Base-by-base conservation (phyloP, 2,113 vertebrate genomes). In the Calyptommatus sinebrachiatus region DNA sequence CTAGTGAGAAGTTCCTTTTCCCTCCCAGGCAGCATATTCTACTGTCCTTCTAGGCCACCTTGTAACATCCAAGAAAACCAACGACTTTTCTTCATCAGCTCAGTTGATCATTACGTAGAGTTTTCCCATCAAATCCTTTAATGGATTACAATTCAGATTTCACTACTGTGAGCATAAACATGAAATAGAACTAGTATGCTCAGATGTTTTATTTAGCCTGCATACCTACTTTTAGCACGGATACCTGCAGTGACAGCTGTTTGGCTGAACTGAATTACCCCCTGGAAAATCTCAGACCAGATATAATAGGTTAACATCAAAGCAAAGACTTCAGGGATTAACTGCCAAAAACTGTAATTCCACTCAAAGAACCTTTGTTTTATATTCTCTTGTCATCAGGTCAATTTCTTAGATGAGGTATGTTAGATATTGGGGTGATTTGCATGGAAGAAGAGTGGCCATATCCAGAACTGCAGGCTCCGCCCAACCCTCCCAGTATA, bases 201-300 rank as follows among this genome's bases (percentile, higher is more conserved):
- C 80, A 71, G 83, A 78, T 88, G 78, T 86, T 84, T 62, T 14
- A 71, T 0, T 84, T 65, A 41, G 31, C 83, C 68, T 81, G 73
- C 22, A 8, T 41, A 81, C 22, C 86, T 76, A 82, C 73, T 82
- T 67, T 62, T 75, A 84, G 60, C 28, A 76, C 29, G 74, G 0
- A 0, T 0, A 66, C 41, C 26, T 82, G 0, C 22, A 29, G 22
- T 66, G 53, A 53, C 26, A 53, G 60, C 63, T 67, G 60, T 66
- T 24, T 0, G 2, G 57, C 29, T 71, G 74, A 9, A 28, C 0
- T 83, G 50, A 68, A 79, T 77, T 80, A 41, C 62, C 24, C 45
- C 70, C 14, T n/a, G 78, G 50, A 57, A 88, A 85, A 87, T 50
- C 48, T 68, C 24, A 26, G 63, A 31, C 14, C 7, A 26, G 65